Percentiles rank a stretch among this genome's conserved stretches.
These are phyloP conservation scores for Heliconius charithonia DNA, from an alignment of 2,888 invertebrate species.

Conservation along the genomic window DNA sequence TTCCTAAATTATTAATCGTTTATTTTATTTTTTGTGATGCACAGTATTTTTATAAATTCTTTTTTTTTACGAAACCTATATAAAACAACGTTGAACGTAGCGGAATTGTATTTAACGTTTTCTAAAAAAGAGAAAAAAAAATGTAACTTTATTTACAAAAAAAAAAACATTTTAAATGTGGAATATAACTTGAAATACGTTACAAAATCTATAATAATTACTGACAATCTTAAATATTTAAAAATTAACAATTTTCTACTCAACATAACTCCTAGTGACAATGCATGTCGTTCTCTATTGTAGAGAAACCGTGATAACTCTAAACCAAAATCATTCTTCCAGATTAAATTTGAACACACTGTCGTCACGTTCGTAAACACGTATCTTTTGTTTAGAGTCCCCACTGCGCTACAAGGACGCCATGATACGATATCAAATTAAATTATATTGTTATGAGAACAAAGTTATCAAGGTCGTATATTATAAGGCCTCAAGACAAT, in stretches of 20 bases:
- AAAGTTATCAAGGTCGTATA: not conserved
- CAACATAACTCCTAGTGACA: not conserved
- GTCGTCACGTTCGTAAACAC: not conserved
- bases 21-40: not conserved
- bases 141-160: too few species aligned
- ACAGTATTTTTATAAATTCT: too few species aligned
- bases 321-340: not conserved
- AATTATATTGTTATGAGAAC: constrained; percentile 2
- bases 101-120: too few species aligned
- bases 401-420: not conserved
- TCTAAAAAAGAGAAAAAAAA: too few species aligned
- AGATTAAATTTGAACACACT: not conserved
- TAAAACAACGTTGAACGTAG: too few species aligned
- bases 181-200: too few species aligned
- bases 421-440: not conserved
- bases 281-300: not conserved
- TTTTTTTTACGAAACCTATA: too few species aligned
- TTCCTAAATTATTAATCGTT: not conserved
- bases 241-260: too few species aligned
- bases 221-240: too few species aligned
- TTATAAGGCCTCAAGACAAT: not conserved
- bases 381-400: too few species aligned
- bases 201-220: too few species aligned
- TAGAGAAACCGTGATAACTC: not conserved
- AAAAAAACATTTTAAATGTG: too few species aligned